These are phyloP conservation scores for Crepidodera aurea DNA, from an alignment of 2,888 invertebrate genomes.

Conservation along the genomic window DNA sequence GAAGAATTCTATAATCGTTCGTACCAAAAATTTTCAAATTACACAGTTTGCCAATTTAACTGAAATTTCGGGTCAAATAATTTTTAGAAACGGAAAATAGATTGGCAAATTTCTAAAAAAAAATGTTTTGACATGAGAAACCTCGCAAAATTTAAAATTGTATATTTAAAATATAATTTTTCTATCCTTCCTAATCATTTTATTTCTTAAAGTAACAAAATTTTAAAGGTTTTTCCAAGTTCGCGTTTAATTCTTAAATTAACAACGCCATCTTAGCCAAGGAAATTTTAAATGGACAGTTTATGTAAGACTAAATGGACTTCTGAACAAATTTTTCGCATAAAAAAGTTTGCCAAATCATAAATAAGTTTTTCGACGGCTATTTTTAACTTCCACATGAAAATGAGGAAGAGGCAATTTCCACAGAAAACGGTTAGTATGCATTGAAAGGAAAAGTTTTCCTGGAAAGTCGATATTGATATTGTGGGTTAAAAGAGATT, in stretches of 20 bases:
- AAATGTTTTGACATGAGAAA: too few species aligned
- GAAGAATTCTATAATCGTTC: too few species aligned
- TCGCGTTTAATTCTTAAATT: background rate
- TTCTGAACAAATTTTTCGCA: constrained; percentile 14
- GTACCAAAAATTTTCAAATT: too few species aligned
- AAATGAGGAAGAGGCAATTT: constrained; percentile 2
- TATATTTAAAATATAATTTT: too few species aligned
- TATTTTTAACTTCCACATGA: background rate
- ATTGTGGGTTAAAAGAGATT: background rate
- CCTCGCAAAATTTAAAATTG: too few species aligned
- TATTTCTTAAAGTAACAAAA: too few species aligned
- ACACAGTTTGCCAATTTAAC: too few species aligned
- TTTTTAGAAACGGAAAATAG: too few species aligned
- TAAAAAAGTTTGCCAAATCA: constrained; percentile 19
- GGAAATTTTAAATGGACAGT: constrained; percentile 31
- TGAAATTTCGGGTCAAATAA: too few species aligned
- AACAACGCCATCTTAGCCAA: background rate
- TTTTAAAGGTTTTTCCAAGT: background rate
- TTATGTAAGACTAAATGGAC: constrained; percentile 15
- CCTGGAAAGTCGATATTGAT: background rate
- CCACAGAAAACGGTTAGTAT: background rate
- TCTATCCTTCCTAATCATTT: too few species aligned
- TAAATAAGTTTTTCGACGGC: constrained; percentile 16
- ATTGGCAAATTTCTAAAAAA: too few species aligned
- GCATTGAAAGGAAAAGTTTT: background rate